A percentile compares a stretch with the other conserved stretches of the same genome.
Conservation (phyloP, 1,140 invertebrate species). For the Cyrtorhinus lividipennis region DNA sequence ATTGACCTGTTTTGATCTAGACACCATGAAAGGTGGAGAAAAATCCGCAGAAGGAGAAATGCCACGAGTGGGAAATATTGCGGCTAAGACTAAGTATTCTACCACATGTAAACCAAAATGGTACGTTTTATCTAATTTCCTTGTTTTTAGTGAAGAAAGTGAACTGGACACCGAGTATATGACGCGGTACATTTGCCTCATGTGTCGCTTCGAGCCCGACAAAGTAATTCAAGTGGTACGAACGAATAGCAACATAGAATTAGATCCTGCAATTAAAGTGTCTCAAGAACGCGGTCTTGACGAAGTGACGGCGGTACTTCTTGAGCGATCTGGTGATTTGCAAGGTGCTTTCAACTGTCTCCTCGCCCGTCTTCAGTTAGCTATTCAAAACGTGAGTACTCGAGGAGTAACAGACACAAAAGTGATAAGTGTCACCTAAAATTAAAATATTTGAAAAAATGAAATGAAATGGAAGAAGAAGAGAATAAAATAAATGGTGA, state of each 20-base stretch:
- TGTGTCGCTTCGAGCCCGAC: conserved; percentile 22
- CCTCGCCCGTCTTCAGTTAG: conserved; percentile 22
- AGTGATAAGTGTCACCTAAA: too few species aligned
- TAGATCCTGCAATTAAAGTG: conserved; percentile 23
- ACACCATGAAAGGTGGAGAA: too few species aligned
- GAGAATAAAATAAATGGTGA: too few species aligned
- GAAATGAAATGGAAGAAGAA: too few species aligned
- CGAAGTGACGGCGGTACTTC: conserved; percentile 25
- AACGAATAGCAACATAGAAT: conserved; percentile 20
- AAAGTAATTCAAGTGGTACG: conserved; percentile 18
- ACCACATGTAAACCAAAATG: too few species aligned
- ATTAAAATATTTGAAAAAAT: too few species aligned
- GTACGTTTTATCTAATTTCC: too few species aligned
- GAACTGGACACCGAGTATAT: conserved; percentile 21
- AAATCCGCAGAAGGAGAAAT: too few species aligned
- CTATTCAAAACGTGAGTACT: conserved; percentile 24
- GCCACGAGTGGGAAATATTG: too few species aligned
- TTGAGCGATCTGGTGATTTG: conserved; percentile 26
- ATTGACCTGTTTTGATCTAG: too few species aligned
- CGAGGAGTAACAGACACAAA: neutral
- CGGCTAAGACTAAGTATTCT: too few species aligned
- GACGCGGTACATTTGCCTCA: conserved; percentile 22
- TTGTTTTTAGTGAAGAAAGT: conserved; percentile 21
- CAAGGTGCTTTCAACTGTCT: conserved; percentile 27
- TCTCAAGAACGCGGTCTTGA: conserved; percentile 20